A percentile compares a stretch with the other conserved stretches of the same genome.
Evolutionary conservation across 53 echinoderm and acorn worm species (phyloP).

Genomic region (Echinometra lucunter): DNA sequence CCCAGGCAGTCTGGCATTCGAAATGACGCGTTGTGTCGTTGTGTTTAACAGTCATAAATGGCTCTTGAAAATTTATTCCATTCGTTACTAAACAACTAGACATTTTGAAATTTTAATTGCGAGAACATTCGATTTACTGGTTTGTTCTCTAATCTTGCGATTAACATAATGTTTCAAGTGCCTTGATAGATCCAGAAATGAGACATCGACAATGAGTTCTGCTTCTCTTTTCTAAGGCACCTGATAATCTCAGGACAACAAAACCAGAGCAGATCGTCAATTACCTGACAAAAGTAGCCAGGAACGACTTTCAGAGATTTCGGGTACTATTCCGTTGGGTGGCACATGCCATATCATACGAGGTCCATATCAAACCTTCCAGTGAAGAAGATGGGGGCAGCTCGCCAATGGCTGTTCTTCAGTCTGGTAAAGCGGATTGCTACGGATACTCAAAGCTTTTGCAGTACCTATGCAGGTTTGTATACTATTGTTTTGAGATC

Average conservation of each 20-base stretch:
- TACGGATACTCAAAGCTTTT: conserved; percentile 24
- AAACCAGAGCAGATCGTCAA: conserved; percentile 17
- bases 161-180: too few relatives aligned
- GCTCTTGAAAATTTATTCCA: too few relatives aligned
- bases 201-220: not conserved
- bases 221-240: conserved; percentile 1
- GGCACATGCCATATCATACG: conserved; percentile 52
- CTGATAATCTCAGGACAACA: not conserved
- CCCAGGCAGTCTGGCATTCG: too few relatives aligned
- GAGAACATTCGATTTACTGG: too few relatives aligned
- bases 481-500: too few relatives aligned
- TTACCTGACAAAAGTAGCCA: conserved; percentile 57
- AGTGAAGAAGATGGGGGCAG: not conserved
- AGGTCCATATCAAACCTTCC: not conserved
- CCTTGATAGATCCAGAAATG: not conserved
- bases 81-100: too few relatives aligned
- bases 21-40: too few relatives aligned
- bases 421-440: conserved; percentile 35
- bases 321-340: conserved; percentile 66
- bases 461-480: conserved; percentile 63
- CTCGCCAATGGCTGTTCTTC: conserved; percentile 6
- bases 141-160: too few relatives aligned
- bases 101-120: too few relatives aligned
- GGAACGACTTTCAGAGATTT: conserved; percentile 65
- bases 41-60: too few relatives aligned